Evolutionary conservation across 2,113 vertebrate species (phyloP).

Genomic region (Empidonax alnorum): DNA sequence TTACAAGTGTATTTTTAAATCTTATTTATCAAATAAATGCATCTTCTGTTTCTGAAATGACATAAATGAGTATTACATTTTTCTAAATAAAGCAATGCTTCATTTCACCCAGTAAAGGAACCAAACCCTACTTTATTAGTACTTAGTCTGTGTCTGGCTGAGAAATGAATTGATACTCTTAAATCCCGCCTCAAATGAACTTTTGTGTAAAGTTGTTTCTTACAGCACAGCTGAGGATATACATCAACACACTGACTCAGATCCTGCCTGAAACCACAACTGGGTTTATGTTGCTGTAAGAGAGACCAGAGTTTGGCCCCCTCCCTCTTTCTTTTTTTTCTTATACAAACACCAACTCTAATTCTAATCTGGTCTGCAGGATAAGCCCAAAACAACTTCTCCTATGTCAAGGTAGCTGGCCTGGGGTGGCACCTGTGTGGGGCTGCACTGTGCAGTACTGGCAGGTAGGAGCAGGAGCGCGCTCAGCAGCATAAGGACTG

Average conservation of each 20-base stretch:
- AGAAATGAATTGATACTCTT: neutral
- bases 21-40: neutral
- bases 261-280: neutral
- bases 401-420: neutral
- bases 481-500: neutral
- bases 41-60: neutral
- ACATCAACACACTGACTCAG: neutral
- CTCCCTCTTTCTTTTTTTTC: neutral
- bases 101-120: neutral
- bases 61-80: neutral
- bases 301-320: neutral
- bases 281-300: neutral
- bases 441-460: neutral
- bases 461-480: neutral
- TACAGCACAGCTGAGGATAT: neutral
- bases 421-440: neutral
- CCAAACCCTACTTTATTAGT: neutral
- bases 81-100: neutral
- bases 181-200: neutral
- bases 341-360: neutral
- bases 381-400: neutral
- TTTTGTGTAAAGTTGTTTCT: neutral
- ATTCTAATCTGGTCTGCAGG: neutral
- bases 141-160: neutral
- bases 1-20: neutral